phyloP scores from a whole-genome alignment of 2,888 invertebrate genomes.

The Oscheius sp. region DNA sequence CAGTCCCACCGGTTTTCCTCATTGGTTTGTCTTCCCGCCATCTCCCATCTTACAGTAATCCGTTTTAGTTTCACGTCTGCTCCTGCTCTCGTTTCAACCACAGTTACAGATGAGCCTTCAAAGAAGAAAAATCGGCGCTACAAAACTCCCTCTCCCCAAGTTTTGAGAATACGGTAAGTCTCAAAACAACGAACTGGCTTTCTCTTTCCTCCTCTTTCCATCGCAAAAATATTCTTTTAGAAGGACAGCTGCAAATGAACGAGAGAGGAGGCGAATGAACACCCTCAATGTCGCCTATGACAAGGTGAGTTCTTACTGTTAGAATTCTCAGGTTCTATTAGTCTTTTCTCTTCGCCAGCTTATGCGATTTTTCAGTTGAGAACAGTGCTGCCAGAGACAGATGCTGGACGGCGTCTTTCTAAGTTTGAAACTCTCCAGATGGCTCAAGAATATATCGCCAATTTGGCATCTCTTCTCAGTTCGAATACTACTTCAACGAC shows the following conservation, averaged over 20 bases:
- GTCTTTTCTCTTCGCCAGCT: neutral
- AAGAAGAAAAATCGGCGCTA: constrained; percentile 56
- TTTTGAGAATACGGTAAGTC: constrained; percentile 49
- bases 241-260: constrained; percentile 61
- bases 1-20: constrained; percentile 41
- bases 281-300: constrained; percentile 69
- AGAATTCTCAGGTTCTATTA: neutral
- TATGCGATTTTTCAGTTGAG: constrained; percentile 58
- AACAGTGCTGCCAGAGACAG: constrained; percentile 66
- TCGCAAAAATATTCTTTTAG: constrained; percentile 19
- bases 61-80: constrained; percentile 2
- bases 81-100: neutral
- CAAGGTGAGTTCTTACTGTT: constrained; percentile 42
- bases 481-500: neutral
- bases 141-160: constrained; percentile 68
- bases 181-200: constrained; percentile 34
- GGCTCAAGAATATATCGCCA: constrained; percentile 68
- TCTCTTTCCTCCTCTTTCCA: constrained; percentile 51
- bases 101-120: constrained; percentile 3
- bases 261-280: constrained; percentile 69
- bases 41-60: neutral
- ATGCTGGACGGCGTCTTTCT: constrained; percentile 67
- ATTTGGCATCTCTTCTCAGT: constrained; percentile 49
- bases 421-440: constrained; percentile 70
- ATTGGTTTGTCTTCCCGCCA: constrained; percentile 3